Percentiles rank a stretch among this genome's conserved stretches.
Evolutionary conservation across 2,797 vertebrate species (phyloP).

Genomic region (Erpetoichthys calabaricus): DNA sequence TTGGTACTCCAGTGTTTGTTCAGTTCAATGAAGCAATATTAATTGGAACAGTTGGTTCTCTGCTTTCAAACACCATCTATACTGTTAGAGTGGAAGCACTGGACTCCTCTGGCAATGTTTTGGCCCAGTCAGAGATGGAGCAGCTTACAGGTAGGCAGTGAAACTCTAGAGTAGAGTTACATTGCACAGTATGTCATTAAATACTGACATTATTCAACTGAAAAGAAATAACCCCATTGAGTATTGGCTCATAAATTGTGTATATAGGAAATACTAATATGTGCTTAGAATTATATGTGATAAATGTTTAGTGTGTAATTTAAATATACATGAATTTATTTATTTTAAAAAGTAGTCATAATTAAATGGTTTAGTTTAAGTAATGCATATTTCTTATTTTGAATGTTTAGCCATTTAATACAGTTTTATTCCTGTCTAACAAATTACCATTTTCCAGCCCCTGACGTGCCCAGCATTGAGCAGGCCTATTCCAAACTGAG

Average conservation of each 20-base stretch:
- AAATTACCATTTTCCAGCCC: conserved; percentile 42
- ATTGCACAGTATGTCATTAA: background rate
- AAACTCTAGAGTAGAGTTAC: background rate
- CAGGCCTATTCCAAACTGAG: conserved; percentile 70
- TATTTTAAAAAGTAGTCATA: background rate
- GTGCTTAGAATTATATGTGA: background rate
- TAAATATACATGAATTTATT: background rate
- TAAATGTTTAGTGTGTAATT: background rate
- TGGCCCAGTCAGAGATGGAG: conserved; percentile 22
- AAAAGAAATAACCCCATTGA: no score
- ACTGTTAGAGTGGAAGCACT: conserved; percentile 43
- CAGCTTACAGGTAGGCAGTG: conserved; percentile 38
- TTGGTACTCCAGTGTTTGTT: conserved; percentile 22
- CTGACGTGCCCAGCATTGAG: conserved; percentile 54
- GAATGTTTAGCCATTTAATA: no score
- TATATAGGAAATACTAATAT: background rate
- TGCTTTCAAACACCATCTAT: conserved; percentile 40
- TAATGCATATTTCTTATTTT: no score
- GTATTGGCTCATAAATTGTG: no score
- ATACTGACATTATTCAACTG: no score
- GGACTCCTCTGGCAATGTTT: conserved; percentile 18
- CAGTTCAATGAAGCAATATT: conserved; percentile 48
- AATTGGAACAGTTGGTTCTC: conserved; percentile 44
- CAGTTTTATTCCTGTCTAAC: no score
- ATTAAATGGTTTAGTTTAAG: no score